Evolutionary conservation across 1,140 invertebrate species (phyloP).

Genomic region (Ceratoteleas bidentatus): DNA sequence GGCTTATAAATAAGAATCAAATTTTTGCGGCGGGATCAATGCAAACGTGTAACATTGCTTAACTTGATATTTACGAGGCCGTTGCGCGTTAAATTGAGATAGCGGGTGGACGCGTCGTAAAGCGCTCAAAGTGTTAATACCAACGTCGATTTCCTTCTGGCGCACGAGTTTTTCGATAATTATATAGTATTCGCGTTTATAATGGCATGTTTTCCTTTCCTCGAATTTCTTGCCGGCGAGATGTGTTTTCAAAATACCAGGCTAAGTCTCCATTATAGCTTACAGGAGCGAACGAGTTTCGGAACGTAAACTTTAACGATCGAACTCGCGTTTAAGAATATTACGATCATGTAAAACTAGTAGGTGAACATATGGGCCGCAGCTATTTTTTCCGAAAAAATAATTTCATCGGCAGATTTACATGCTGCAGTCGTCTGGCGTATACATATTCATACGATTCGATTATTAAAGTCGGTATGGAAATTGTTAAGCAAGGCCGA

Average conservation of each 20-base stretch:
- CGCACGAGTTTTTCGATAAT: conserved; percentile 62
- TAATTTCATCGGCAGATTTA: conserved; percentile 12
- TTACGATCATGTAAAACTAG: conserved; percentile 70
- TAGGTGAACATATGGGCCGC: conserved; percentile 57
- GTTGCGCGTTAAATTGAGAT: conserved; percentile 40
- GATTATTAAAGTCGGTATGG: neutral
- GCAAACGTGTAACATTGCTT: conserved; percentile 40
- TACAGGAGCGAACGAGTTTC: conserved; percentile 64
- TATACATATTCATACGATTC: conserved; percentile 7
- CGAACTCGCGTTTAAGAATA: conserved; percentile 70
- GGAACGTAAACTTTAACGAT: conserved; percentile 71
- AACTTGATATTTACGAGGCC: conserved; percentile 50
- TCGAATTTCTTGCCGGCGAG: conserved; percentile 54
- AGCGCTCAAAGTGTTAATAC: conserved; percentile 58
- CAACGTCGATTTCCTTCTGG: conserved; percentile 55
- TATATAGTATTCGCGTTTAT: conserved; percentile 56
- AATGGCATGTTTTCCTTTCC: conserved; percentile 65
- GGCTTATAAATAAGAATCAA: conserved; percentile 23
- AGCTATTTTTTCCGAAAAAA: conserved; percentile 47
- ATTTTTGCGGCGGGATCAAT: conserved; percentile 28
- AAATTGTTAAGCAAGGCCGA: conserved; percentile 8
- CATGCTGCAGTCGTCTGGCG: neutral
- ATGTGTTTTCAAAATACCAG: conserved; percentile 64
- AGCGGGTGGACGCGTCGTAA: conserved; percentile 56
- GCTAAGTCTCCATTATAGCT: conserved; percentile 56